Evolutionary conservation across 2,888 invertebrate species (phyloP).

Genomic region (Axea sp.): DNA sequence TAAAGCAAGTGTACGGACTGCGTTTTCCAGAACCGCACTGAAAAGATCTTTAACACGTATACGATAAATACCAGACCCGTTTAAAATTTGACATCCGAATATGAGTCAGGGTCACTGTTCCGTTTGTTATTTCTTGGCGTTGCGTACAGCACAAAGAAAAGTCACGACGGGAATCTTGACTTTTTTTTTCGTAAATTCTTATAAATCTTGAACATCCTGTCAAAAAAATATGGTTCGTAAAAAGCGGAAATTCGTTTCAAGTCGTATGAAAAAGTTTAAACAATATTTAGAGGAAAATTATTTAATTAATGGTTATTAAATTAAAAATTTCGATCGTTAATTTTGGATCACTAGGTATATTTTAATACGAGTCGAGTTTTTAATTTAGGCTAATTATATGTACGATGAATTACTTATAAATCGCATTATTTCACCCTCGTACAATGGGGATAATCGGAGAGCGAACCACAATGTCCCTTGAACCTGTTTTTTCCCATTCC

Average conservation of each 20-base stretch:
- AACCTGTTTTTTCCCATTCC: constrained; percentile 37
- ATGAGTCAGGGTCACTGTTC: constrained; percentile 20
- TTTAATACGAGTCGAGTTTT: neutral
- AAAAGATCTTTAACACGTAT: constrained; percentile 15
- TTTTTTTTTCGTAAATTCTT: constrained; percentile 4
- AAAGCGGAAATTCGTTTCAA: neutral
- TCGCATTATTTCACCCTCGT: constrained; percentile 28
- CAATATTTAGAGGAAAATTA: no score
- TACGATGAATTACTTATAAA: constrained; percentile 9
- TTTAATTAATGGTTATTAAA: no score
- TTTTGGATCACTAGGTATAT: no score
- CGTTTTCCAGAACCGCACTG: constrained; percentile 1
- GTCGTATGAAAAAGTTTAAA: neutral
- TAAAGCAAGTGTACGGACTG: constrained; percentile 8
- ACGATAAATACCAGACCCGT: constrained; percentile 13
- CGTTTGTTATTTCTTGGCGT: constrained; percentile 15
- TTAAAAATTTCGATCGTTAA: no score
- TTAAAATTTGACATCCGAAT: constrained; percentile 15
- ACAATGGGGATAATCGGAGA: constrained; percentile 2
- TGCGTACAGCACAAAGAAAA: constrained; percentile 11
- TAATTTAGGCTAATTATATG: constrained; percentile 25
- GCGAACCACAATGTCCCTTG: constrained; percentile 22
- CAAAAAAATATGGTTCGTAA: neutral
- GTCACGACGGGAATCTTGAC: no score
- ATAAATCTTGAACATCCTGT: constrained; percentile 8